phyloP scores from a whole-genome alignment of 2,113 vertebrate genomes.

The Emydura subglobosa region DNA sequence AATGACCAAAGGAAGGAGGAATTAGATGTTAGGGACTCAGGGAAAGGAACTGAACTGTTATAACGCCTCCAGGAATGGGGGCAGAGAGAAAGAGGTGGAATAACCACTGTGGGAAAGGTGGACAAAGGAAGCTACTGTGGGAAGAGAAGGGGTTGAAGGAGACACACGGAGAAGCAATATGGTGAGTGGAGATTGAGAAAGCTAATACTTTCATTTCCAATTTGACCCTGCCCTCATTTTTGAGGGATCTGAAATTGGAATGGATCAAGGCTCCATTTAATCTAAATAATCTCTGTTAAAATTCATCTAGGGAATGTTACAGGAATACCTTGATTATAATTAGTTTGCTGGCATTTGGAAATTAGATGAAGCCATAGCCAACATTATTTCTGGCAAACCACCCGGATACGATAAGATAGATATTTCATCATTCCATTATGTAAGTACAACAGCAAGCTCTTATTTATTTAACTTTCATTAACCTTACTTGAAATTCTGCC shows the following conservation, averaged over 20 bases:
- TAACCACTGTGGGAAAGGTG: not conserved
- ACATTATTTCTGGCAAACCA: conserved; percentile 52
- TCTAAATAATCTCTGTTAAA: conserved; percentile 51
- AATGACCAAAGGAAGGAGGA: conserved; percentile 3
- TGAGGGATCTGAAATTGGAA: conserved; percentile 21
- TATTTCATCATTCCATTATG: too few species aligned
- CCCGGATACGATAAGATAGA: not conserved
- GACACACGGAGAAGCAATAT: not conserved
- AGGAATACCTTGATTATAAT: conserved; percentile 48
- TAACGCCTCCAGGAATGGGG: not conserved
- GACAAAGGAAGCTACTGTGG: not conserved
- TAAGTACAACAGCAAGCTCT: conserved; percentile 33
- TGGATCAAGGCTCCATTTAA: conserved; percentile 11
- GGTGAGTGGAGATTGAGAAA: not conserved
- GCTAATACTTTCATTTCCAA: not conserved
- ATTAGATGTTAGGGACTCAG: not conserved
- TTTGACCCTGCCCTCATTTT: not conserved
- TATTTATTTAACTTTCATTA: conserved; percentile 67
- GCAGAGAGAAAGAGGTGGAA: not conserved
- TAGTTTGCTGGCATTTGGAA: conserved; percentile 54
- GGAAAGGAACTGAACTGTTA: not conserved
- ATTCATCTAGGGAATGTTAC: not conserved
- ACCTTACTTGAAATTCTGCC: conserved; percentile 59
- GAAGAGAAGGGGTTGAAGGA: not conserved
- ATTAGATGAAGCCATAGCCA: conserved; percentile 50